Conservation (phyloP, 2,113 vertebrate species). For the Brachypteracias leptosomus region DNA sequence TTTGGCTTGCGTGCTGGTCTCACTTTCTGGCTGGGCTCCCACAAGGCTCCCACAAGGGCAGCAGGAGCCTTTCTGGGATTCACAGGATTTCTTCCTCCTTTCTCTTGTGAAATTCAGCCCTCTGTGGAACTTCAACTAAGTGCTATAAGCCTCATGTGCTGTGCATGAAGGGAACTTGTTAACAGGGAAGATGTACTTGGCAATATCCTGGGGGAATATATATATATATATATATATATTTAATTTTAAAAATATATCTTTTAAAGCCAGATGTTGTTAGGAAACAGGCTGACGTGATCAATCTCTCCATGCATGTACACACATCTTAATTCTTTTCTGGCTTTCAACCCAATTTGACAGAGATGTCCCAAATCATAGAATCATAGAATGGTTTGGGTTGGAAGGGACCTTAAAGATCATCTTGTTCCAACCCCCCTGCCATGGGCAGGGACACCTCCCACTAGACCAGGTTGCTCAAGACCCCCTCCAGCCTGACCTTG, state of each 20-base stretch:
- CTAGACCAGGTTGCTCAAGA: too few relatives aligned
- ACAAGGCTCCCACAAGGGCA: background rate
- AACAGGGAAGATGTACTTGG: background rate
- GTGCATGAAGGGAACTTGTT: rapidly evolving
- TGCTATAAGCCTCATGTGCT: rapidly evolving
- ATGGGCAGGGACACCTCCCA: too few relatives aligned
- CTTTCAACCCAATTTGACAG: background rate
- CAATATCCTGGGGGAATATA: background rate
- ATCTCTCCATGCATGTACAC: background rate
- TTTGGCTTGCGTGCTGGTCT: background rate
- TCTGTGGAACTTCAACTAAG: rapidly evolving
- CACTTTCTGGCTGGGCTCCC: background rate
- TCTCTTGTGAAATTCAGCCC: background rate
- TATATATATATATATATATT: background rate
- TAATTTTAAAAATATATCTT: background rate
- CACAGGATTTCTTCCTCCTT: background rate
- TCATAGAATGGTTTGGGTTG: too few relatives aligned
- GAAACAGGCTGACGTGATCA: background rate
- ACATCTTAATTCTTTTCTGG: background rate
- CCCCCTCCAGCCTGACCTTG: too few relatives aligned
- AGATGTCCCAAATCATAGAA: background rate
- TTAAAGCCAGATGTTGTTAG: background rate
- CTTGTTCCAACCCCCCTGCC: too few relatives aligned
- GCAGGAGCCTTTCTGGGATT: background rate
- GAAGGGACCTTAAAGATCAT: too few relatives aligned